Base-by-base conservation (phyloP, 30 jellyfish, hydroid and myxozoan species). In the Hydractinia echinata region DNA sequence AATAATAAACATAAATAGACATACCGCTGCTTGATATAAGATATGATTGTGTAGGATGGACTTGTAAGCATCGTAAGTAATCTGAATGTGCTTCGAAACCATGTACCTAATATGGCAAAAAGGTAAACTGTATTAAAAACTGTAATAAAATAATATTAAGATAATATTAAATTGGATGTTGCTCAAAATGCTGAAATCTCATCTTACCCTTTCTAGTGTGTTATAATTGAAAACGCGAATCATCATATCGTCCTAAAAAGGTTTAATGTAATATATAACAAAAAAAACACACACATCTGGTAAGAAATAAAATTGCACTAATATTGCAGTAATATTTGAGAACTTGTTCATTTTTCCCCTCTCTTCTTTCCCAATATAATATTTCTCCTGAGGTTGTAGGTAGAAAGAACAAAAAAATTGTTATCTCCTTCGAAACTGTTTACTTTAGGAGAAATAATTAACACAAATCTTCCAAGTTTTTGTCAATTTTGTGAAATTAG, bases 61-160 rank as follows among this genome's bases (percentile, higher is more conserved):
- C 99, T 85, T 86, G 97, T 48, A 95, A 76, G 6, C 95, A 95
- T 52, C 99, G 89, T 67, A 89, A 54, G 58, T 95, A 95, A 72
- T 95, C 99, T 21, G 99, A 95, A 86, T 95, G 99, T 5, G 99
- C 99, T 68, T 95, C 99, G 89, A 95, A 95, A 11, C 97, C 97
- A 90, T 89, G 94, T 4, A 83, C 94, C 99, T 94, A 55, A 44
- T 0, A 30, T 30, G 49, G 8, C 61, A 61, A 53, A 53, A 79
- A 4, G 7, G 58, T 20, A 60, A 0, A 14, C 19, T 60, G 70
- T 60, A 14, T 60, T 60, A 60, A 15, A 60, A 60, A 14, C 19
- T 60, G 18, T 13, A 0, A 14, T 60, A 14, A 60, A 14, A 14
- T 60, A 60, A 15, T 13, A 15, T 60, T 60, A 60, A 60, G n/a